A percentile compares a stretch with the other conserved stretches of the same genome.
Conservation (phyloP, 1,140 invertebrate species). For the Aporrectodea caliginosa region DNA sequence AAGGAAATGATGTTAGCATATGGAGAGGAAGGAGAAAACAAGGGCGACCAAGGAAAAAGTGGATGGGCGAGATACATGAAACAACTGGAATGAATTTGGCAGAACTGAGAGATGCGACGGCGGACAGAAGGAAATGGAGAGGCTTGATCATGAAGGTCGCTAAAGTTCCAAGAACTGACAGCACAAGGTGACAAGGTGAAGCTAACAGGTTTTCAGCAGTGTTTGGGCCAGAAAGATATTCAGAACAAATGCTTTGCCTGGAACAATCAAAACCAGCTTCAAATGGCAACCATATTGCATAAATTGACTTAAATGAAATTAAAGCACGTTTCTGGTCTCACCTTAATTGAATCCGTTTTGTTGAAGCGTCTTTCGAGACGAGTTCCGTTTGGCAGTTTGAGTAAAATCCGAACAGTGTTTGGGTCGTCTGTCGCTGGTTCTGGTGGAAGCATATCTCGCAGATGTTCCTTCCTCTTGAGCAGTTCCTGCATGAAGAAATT, state of each 20-base stretch:
- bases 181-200: background rate
- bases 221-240: background rate
- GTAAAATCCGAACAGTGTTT: slow-evolving; percentile 64
- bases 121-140: no score
- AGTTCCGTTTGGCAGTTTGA: slow-evolving; percentile 82
- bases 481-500: background rate
- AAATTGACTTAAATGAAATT: no score
- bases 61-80: no score
- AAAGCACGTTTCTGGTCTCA: no score
- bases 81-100: no score
- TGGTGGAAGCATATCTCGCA: background rate
- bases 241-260: background rate
- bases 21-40: no score
- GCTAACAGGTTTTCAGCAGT: background rate
- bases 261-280: background rate
- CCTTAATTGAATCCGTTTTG: slow-evolving; percentile 67
- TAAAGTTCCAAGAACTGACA: background rate
- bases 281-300: no score
- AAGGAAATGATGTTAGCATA: no score
- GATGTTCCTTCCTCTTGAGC: background rate
- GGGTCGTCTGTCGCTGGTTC: background rate
- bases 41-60: no score
- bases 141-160: background rate
- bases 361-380: slow-evolving; percentile 81
- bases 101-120: no score